Conservation (phyloP, 2,797 vertebrate species). For the Ctenopoma kingsleyae region DNA sequence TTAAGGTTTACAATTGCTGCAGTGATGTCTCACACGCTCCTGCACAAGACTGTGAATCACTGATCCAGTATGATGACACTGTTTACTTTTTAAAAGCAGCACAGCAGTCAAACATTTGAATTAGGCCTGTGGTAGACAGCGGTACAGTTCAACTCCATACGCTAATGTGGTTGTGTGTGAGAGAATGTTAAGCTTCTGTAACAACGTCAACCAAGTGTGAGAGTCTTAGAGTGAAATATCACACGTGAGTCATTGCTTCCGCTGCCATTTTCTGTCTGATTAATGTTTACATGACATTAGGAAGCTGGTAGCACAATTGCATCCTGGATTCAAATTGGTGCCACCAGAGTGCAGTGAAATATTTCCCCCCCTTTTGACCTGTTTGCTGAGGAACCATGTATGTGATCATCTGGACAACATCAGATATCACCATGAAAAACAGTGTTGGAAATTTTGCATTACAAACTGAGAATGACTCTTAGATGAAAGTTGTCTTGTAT, state of each 20-base stretch:
- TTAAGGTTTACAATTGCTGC: slow-evolving; percentile 9
- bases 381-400: slow-evolving; percentile 18
- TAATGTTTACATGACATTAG: slow-evolving; percentile 43
- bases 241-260: slow-evolving; percentile 50
- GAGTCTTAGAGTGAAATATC: slow-evolving; percentile 38
- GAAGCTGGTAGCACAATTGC: slow-evolving; percentile 24
- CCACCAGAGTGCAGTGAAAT: slow-evolving; percentile 13
- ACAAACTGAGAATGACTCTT: not conserved
- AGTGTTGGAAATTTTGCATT: not conserved
- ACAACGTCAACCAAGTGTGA: slow-evolving; percentile 9
- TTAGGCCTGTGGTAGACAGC: not conserved
- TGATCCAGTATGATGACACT: slow-evolving; percentile 19
- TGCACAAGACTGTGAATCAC: slow-evolving; percentile 15
- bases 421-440: not conserved
- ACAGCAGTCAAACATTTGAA: slow-evolving; percentile 1
- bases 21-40: slow-evolving; percentile 8
- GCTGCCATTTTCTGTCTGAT: slow-evolving; percentile 46
- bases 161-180: slow-evolving; percentile 4
- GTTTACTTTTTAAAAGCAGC: not conserved
- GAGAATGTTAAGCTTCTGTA: slow-evolving; percentile 6
- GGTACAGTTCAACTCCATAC: slow-evolving; percentile 3
- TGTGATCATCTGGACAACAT: not conserved
- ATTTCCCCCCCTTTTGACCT: slow-evolving; percentile 9
- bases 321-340: slow-evolving; percentile 30
- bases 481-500: no score